These are phyloP conservation scores for Hanleya hanleyi DNA, from an alignment of 2,888 invertebrate genomes.

Conservation along the genomic window DNA sequence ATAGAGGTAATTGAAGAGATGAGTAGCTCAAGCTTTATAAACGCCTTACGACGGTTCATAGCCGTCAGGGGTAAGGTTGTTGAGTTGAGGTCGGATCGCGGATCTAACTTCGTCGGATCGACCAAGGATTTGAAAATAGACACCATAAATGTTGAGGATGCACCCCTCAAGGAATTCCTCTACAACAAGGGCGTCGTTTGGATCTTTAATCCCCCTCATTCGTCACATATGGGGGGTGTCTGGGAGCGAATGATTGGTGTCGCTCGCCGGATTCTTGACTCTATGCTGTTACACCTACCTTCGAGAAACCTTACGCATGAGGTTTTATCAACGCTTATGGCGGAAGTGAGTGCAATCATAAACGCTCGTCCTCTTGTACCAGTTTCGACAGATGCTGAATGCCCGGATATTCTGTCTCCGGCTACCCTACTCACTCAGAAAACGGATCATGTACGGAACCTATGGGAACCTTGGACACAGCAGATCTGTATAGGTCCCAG, in stretches of 20 bases:
- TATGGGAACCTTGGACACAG: no score
- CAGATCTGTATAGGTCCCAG: no score
- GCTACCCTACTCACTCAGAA: no score
- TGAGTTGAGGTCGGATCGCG: conserved; percentile 30
- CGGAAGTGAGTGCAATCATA: no score
- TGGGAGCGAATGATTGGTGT: neutral
- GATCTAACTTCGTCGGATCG: conserved; percentile 35
- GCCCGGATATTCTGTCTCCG: no score
- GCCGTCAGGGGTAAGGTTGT: conserved; percentile 24
- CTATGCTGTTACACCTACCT: neutral
- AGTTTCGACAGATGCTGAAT: no score
- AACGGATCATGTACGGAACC: no score
- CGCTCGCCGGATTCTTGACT: neutral
- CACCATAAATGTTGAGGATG: conserved; percentile 20
- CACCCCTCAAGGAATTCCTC: conserved; percentile 7
- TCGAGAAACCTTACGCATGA: conserved; percentile 4
- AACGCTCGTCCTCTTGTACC: no score
- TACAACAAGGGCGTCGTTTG: neutral
- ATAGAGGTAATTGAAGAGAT: conserved; percentile 36
- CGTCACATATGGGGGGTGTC: conserved; percentile 14
- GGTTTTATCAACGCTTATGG: neutral
- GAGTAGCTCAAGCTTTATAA: conserved; percentile 32
- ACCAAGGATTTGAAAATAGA: conserved; percentile 13
- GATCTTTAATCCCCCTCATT: conserved; percentile 13
- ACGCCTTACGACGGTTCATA: conserved; percentile 30